Base-by-base conservation (phyloP, 2,113 vertebrate genomes). In the Eleginops maclovinus region DNA sequence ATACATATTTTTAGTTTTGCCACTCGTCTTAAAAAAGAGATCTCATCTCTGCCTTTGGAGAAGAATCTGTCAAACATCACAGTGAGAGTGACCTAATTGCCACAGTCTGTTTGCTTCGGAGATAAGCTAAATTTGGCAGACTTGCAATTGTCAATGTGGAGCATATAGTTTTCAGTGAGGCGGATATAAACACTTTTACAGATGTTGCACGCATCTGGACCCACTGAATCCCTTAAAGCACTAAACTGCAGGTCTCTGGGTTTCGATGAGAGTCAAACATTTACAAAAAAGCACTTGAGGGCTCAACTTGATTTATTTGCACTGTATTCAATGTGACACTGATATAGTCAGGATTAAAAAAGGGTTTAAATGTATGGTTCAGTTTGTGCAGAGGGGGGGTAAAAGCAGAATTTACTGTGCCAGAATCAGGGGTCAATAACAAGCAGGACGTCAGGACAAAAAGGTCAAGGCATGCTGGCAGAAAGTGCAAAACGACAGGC, bases 141-240 rank as follows among this genome's bases (percentile, higher is more conserved):
- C n/a, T 47, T 41, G 26, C 66, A 7, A 9, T 60, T 77, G 56
- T 75, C 75, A 40, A 9, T 0, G 0, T 44, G 11, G 53, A 55
- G 24, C 10, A 4, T 31, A 17, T 46, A 58, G 4, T 65, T 49
- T 69, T 44, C 59, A 73, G 0, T 28, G 66, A 61, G 12, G 26
- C 1, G 8, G 55, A 26, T 47, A 41, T 14, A 1, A 56, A 79
- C 44, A 12, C 26, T 22, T 24, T 51, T 60, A 4, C 77, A 87
- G 83, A 87, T 87, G 85, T 68, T 71, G 40, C 71, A 14, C 71
- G 75, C 82, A 90, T 80, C 84, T 92, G 85, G 77, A 78, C 60
- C 17, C 28, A 1, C 8, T 58, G 68, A 84, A 40, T 44, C 61
- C 74, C 73, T 24, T 1, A 1, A 16, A 44, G 83, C 19, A 14